phyloP scores from a whole-genome alignment of 1,140 invertebrate genomes.

The Geopemphigus sp. region DNA sequence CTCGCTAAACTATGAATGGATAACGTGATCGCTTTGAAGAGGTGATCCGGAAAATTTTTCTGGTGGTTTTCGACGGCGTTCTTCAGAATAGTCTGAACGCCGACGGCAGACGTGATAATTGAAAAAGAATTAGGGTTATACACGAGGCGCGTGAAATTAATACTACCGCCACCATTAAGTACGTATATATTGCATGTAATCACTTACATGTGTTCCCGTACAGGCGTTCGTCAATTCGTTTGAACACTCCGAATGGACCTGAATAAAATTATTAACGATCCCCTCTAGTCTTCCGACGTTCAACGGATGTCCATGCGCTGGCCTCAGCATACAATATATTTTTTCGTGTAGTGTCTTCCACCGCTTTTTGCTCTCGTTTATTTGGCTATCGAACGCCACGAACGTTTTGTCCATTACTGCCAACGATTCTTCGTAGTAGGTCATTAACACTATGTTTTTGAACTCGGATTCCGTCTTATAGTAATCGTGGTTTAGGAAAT shows the following conservation, averaged over 20 bases:
- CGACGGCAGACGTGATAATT: no score
- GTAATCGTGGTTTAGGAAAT: not conserved
- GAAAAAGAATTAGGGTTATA: no score
- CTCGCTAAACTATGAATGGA: not conserved
- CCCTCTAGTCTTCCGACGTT: not conserved
- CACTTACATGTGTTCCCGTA: not conserved
- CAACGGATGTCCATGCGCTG: not conserved
- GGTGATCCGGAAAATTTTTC: not conserved
- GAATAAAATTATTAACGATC: not conserved
- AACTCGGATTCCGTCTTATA: not conserved
- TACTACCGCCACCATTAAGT: no score
- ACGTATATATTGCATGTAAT: no score
- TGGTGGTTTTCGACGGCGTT: not conserved
- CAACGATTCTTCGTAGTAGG: not conserved
- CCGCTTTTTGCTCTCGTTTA: no score
- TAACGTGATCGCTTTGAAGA: not conserved
- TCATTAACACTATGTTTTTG: slow-evolving; percentile 3
- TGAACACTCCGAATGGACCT: not conserved
- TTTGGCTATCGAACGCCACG: not conserved
- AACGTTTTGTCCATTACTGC: not conserved
- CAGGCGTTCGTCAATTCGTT: not conserved
- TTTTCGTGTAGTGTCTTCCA: not conserved
- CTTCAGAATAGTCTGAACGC: not conserved
- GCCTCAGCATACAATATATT: not conserved
- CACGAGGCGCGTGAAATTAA: no score